phyloP scores from a whole-genome alignment of 2,113 vertebrate genomes.

The Pipra filicauda region DNA sequence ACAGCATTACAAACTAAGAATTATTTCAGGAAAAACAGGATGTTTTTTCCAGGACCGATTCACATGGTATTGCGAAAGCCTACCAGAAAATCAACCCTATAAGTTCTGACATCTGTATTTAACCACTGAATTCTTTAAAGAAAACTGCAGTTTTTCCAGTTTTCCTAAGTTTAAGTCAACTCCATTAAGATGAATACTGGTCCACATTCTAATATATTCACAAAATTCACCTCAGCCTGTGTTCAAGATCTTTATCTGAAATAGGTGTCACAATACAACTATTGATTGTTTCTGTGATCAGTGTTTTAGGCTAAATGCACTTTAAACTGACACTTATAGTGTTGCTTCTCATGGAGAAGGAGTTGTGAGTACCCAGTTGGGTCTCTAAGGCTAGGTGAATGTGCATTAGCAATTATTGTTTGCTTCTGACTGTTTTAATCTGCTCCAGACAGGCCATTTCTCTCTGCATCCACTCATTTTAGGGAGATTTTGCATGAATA shows the following conservation, averaged over 20 bases:
- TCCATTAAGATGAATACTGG: neutral
- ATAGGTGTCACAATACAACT: neutral
- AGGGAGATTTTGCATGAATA: conserved; percentile 13
- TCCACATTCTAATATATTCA: neutral
- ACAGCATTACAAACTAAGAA: neutral
- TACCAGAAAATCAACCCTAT: neutral
- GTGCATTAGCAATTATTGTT: neutral
- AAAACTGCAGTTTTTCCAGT: neutral
- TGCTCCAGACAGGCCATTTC: neutral
- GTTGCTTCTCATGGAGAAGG: neutral
- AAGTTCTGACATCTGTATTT: neutral
- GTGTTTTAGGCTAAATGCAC: neutral
- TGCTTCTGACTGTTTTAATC: neutral
- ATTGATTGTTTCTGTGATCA: neutral
- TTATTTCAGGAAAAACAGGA: conserved; percentile 1
- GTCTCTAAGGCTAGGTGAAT: neutral
- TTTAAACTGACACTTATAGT: neutral
- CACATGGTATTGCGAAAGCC: neutral
- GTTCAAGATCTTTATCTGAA: neutral
- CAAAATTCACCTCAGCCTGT: neutral
- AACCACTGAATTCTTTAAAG: neutral
- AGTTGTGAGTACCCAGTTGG: neutral
- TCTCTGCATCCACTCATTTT: neutral
- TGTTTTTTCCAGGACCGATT: neutral
- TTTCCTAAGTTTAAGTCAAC: neutral